A percentile compares a stretch with the other conserved stretches of the same genome.
Evolutionary conservation across 2,797 vertebrate species (phyloP).

Genomic region (Pseudotriccus pelzelni): DNA sequence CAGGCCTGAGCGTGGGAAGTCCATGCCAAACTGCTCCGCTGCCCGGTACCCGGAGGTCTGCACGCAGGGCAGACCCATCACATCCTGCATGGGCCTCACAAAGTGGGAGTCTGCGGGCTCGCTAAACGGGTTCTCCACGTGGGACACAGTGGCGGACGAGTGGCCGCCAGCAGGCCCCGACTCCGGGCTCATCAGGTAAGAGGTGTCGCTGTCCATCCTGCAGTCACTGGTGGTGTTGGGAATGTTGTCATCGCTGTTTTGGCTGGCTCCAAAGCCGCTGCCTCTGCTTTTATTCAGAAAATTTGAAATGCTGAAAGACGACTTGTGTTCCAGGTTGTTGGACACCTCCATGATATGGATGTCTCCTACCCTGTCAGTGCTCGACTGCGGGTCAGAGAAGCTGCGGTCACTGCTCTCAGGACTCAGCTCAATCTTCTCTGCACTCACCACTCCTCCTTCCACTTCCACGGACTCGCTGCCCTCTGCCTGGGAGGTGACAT

Average conservation of each 20-base stretch:
- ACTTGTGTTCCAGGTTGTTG: constrained; percentile 83
- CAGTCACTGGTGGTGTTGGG: constrained; percentile 93
- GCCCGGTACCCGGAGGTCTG: constrained; percentile 82
- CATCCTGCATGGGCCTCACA: constrained; percentile 86
- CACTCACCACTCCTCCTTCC: constrained; percentile 77
- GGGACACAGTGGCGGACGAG: constrained; percentile 75
- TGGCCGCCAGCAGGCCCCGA: constrained; percentile 72
- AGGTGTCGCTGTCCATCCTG: constrained; percentile 78
- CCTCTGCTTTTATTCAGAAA: constrained; percentile 87
- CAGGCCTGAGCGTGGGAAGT: constrained; percentile 88
- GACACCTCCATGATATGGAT: constrained; percentile 86
- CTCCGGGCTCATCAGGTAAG: constrained; percentile 87
- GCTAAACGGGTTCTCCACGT: constrained; percentile 81
- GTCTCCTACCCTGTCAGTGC: constrained; percentile 83
- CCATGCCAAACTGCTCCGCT: constrained; percentile 86
- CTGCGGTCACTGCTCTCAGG: constrained; percentile 95
- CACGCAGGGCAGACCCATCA: constrained; percentile 78
- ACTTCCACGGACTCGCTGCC: constrained; percentile 90
- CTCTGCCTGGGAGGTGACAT: constrained; percentile 91
- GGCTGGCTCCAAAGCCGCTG: constrained; percentile 56
- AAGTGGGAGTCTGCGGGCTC: constrained; percentile 87
- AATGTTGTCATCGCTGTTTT: constrained; percentile 83
- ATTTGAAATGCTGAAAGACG: constrained; percentile 88
- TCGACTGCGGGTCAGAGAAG: constrained; percentile 90
- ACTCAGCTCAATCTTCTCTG: constrained; percentile 94